phyloP scores from a whole-genome alignment of 1,140 invertebrate genomes.

The Galleria mellonella region DNA sequence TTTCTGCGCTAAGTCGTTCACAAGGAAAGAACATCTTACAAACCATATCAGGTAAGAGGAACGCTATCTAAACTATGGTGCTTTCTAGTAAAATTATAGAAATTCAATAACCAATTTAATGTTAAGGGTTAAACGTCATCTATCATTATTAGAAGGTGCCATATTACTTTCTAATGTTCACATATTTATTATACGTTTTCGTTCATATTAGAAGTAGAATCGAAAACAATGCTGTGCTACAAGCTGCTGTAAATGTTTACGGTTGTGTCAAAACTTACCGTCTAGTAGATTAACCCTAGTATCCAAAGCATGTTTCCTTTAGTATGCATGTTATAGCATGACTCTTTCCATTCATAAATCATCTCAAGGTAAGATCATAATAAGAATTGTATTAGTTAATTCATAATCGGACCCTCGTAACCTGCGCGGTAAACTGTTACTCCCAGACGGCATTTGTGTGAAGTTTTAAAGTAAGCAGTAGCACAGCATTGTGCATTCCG shows the following conservation, averaged over 20 bases:
- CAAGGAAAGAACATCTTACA: constrained; percentile 78
- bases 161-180: neutral
- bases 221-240: constrained; percentile 48
- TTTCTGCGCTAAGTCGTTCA: constrained; percentile 86
- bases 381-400: neutral
- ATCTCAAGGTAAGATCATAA: constrained; percentile 1
- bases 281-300: constrained; percentile 13
- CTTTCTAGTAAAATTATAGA: neutral
- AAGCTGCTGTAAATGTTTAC: constrained; percentile 12
- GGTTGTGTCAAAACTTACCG: constrained; percentile 5
- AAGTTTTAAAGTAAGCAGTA: constrained; percentile 34
- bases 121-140: too few species aligned
- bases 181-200: neutral
- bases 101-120: neutral
- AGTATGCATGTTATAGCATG: constrained; percentile 15
- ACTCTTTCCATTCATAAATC: neutral
- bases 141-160: neutral
- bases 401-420: neutral
- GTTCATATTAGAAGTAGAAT: neutral
- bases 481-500: constrained; percentile 71
- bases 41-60: constrained; percentile 47
- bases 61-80: constrained; percentile 1
- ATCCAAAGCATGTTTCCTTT: constrained; percentile 7
- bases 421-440: neutral
- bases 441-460: constrained; percentile 44